A percentile compares a stretch with the other conserved stretches of the same genome.
phyloP scores from a whole-genome alignment of 2,888 invertebrate species.

The Thelaira solivaga region DNA sequence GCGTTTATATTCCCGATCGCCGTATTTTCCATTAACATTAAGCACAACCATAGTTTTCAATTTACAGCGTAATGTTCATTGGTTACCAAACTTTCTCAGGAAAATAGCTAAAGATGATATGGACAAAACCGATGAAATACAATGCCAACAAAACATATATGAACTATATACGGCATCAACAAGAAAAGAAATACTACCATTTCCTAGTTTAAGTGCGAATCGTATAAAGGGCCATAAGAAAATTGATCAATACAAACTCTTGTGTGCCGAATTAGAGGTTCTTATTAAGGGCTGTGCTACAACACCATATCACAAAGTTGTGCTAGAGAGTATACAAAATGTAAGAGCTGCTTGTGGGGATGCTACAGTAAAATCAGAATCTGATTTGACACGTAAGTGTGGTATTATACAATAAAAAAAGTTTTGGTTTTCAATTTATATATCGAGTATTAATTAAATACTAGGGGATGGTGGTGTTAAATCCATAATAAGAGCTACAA shows the following conservation, averaged over 20 bases:
- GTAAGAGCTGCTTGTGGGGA: conserved; percentile 78
- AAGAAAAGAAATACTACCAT: conserved; percentile 87
- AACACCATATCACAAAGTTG: conserved; percentile 86
- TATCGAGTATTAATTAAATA: not conserved
- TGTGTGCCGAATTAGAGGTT: conserved; percentile 93
- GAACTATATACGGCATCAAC: conserved; percentile 88
- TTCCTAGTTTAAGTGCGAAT: conserved; percentile 82
- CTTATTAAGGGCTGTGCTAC: conserved; percentile 87
- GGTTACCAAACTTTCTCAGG: conserved; percentile 88
- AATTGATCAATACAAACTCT: conserved; percentile 93
- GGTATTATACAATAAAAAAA: not conserved
- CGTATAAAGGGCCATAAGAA: conserved; percentile 81
- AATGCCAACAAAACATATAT: conserved; percentile 91
- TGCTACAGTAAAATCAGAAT: conserved; percentile 80
- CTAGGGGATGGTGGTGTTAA: conserved; percentile 67
- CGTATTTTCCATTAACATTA: conserved; percentile 93
- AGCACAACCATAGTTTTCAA: conserved; percentile 93
- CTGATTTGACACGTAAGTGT: conserved; percentile 75
- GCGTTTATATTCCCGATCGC: conserved; percentile 86
- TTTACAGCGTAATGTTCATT: conserved; percentile 86
- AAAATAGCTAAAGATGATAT: conserved; percentile 89
- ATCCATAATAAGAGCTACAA: conserved; percentile 84
- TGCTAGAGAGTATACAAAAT: conserved; percentile 89
- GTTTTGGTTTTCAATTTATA: not conserved
- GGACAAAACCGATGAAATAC: conserved; percentile 89